Evolutionary conservation across 2,113 vertebrate species (phyloP), one percentile per base, ranked within the genome.

Genomic region (Sapayoa aenigma): DNA sequence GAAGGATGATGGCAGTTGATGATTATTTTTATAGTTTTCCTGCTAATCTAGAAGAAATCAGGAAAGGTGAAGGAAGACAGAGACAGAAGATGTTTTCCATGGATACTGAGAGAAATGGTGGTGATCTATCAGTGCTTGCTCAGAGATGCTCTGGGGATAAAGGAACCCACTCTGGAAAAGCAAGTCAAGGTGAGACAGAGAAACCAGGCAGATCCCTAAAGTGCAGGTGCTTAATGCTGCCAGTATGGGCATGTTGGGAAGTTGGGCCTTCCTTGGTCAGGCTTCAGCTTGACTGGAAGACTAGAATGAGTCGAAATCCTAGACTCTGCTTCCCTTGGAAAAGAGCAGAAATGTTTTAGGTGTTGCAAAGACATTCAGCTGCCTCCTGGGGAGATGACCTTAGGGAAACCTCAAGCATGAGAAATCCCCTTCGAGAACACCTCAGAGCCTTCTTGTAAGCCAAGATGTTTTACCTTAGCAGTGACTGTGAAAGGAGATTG

Each of bases 151-250:
- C 88, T 83, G 39, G 83, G 83, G 30, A 71, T 20, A 56, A 30
- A 76, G 68, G 41, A 91, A 84, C 46, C 53, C 10, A 5, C 65
- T 86, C 75, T 35, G n/a, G 83, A 87, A 50, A 66, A 80, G 79
- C 47, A 80, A 35, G 62, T 28, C 1, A 6, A 84, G 42, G 41
- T 66, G 58, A 37, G 80, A 66, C 72, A 89, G 42, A 88, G 58
- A 92, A 85, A 84, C 44, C 76, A 93, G 77, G 85, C 66, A 93
- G 89, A 88, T 28, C 73, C 76, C 78, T 97, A 97, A 97, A 97
- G 96, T 96, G 95, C 96, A 92, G 94, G 95, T 97, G 97, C 96
- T 96, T 93, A 91, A 89, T 82, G 53, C 62, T 91, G 95, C 92
- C 96, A 83, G 14, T 9, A 0, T 35, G 67, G 92, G 81, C 94